Evolutionary conservation across 2,797 vertebrate genomes (phyloP).

Genomic region (Aldrovandia affinis): DNA sequence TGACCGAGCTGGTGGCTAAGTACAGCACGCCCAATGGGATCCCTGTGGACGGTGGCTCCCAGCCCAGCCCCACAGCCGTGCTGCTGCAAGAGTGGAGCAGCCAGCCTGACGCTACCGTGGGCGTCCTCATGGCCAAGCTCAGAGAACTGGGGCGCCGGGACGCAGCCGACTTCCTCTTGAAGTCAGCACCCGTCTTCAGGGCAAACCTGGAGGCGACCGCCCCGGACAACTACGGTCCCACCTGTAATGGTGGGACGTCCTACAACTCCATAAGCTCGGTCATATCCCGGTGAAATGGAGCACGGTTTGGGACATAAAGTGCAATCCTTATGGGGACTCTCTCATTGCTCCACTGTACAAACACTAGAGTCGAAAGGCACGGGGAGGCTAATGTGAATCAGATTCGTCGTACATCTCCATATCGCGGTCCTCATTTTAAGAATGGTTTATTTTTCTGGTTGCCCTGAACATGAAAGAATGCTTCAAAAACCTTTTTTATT

Average conservation of each 20-base stretch:
- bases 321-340: slow-evolving; percentile 39
- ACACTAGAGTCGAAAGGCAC: slow-evolving; percentile 30
- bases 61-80: slow-evolving; percentile 87
- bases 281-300: slow-evolving; percentile 84
- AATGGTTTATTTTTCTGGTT: slow-evolving; percentile 30
- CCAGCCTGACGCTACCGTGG: slow-evolving; percentile 82
- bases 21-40: slow-evolving; percentile 80
- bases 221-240: slow-evolving; percentile 80
- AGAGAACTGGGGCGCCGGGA: slow-evolving; percentile 93
- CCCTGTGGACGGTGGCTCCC: slow-evolving; percentile 61
- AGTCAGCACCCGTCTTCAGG: slow-evolving; percentile 88
- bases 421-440: slow-evolving; percentile 37
- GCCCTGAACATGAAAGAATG: slow-evolving; percentile 61
- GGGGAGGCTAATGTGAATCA: slow-evolving; percentile 37
- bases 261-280: slow-evolving; percentile 98
- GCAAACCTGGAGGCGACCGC: slow-evolving; percentile 81
- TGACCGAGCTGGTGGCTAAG: slow-evolving; percentile 91
- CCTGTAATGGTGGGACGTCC: slow-evolving; percentile 92
- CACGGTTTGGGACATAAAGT: slow-evolving; percentile 40
- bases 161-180: slow-evolving; percentile 92
- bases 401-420: slow-evolving; percentile 33
- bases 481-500: slow-evolving; percentile 43
- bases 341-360: slow-evolving; percentile 31
- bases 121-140: slow-evolving; percentile 87
- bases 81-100: slow-evolving; percentile 90